A percentile compares a stretch with the other conserved stretches of the same genome.
These are phyloP conservation scores for Euplagia quadripunctaria DNA, from an alignment of 2,888 invertebrate species.

Conservation along the genomic window DNA sequence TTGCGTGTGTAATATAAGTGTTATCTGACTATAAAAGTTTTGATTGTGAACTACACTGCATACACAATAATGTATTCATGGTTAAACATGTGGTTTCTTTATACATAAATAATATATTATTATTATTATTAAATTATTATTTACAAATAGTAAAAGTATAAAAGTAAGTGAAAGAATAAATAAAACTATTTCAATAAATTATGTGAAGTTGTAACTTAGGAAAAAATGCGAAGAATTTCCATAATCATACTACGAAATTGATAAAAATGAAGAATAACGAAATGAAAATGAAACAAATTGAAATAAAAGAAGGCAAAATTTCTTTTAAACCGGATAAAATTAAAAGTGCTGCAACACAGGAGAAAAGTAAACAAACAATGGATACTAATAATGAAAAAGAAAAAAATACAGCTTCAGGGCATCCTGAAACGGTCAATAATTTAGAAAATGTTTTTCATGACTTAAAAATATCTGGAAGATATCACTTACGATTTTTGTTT, in stretches of 20 bases:
- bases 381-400: background rate
- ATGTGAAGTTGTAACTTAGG: background rate
- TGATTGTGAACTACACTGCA: background rate
- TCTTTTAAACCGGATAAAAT: background rate
- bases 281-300: background rate
- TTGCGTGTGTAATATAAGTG: background rate
- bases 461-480: slow-evolving; percentile 45
- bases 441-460: slow-evolving; percentile 43
- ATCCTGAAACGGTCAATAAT: slow-evolving; percentile 14
- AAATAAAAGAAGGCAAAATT: background rate
- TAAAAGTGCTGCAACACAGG: background rate
- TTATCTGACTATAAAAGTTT: background rate
- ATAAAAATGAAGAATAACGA: background rate
- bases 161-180: background rate
- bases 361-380: slow-evolving; percentile 5
- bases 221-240: background rate
- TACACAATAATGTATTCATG: too few species aligned
- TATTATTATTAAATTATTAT: too few species aligned
- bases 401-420: background rate
- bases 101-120: too few species aligned
- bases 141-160: background rate
- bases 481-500: slow-evolving; percentile 42
- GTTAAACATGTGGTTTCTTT: too few species aligned
- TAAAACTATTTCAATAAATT: too few species aligned
- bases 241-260: background rate